Conservation (phyloP, 2,797 vertebrate genomes). For the Pangasius mekongensis region DNA sequence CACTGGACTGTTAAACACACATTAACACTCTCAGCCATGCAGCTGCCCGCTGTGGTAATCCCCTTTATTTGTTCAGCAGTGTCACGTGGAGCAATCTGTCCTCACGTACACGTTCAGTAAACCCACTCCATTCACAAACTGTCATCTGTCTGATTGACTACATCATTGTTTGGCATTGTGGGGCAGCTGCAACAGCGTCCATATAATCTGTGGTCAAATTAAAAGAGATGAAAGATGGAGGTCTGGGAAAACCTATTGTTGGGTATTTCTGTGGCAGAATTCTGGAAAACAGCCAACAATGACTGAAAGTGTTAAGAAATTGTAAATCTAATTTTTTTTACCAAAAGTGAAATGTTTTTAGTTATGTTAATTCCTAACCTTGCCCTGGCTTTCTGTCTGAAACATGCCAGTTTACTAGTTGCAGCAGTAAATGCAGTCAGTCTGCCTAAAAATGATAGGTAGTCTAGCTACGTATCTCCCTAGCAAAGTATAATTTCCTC, state of each 20-base stretch:
- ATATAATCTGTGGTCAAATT: neutral
- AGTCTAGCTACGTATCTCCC: neutral
- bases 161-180: neutral
- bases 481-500: neutral
- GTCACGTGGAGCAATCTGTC: slow-evolving; percentile 20
- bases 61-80: slow-evolving; percentile 44
- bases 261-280: neutral
- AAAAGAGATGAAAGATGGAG: slow-evolving; percentile 16
- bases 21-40: slow-evolving; percentile 23
- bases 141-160: slow-evolving; percentile 52
- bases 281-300: neutral
- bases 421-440: neutral
- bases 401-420: neutral
- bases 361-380: neutral
- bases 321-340: neutral
- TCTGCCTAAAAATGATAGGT: neutral
- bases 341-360: neutral
- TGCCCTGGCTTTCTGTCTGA: neutral
- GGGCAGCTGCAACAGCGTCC: slow-evolving; percentile 20
- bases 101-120: slow-evolving; percentile 62
- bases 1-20: slow-evolving; percentile 8
- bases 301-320: neutral
- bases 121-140: slow-evolving; percentile 56
- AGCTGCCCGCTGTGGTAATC: slow-evolving; percentile 57
- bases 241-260: neutral